Evolutionary conservation across 2,888 invertebrate species (phyloP), one percentile per base, ranked within the genome.

Genomic region (Panzeria rudis): DNA sequence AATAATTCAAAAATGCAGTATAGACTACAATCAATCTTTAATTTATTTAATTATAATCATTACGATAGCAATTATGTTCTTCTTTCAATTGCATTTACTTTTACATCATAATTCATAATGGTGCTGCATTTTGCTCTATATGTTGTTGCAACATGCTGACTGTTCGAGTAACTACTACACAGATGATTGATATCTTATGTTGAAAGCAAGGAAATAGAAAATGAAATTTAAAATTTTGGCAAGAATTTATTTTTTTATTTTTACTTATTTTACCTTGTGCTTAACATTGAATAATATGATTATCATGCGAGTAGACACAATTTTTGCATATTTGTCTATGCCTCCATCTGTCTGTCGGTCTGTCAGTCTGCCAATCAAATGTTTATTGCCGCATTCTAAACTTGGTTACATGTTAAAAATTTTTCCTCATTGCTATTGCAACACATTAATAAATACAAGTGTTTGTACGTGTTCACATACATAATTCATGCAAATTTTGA

Each of bases 211-310:
- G 13, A 68, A 52, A 69, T 35, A 11, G 41, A 17, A 47, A 54
- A 83, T 61, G 44, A 72, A 72, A 56, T 44, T 47, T 35, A 20
- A 69, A 75, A 72, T 79, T 59, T 82, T 82, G 78, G 66, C 85
- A 79, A 66, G 64, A 75, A 66, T 38, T 72, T 32, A 54, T n/a
- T 20, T 44, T 76, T 56, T 32, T 54, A 20, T 5, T 13, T 7
- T 17, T 32, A 5, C 20, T 38, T 25, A 13, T 75, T 35, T 69
- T 66, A 76, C 82, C 85, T 86, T 83, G 82, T 66, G 82, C 75
- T 71, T 76, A 86, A 83, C 82, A 86, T 86, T 82, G 79, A 86
- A 66, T 72, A 77, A 72, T 77, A 15, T 64, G 71, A 64, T 77
- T 56, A 62, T 72, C 50, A 38, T 66, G 66, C 75, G 76, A 69